Evolutionary conservation across 2,113 vertebrate genomes (phyloP), one percentile per base, ranked within the genome.

Genomic region (Coregonus clupeaformis): DNA sequence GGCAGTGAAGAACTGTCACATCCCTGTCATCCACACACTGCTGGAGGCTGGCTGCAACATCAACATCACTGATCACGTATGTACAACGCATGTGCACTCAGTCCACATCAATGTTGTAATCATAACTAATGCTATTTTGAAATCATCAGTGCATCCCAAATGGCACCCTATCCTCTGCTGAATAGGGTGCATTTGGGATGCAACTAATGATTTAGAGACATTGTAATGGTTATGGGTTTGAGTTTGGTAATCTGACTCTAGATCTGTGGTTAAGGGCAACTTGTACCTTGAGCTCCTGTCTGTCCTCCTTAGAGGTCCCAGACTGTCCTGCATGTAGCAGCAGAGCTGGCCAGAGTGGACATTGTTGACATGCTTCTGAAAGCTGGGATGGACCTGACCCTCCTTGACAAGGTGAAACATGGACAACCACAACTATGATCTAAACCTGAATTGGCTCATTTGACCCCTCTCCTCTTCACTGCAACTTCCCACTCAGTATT

Each of bases 351-450:
- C 67, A 94, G 93, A 27, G 90, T 93, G 77, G 96, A 98, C 5
- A 74, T 97, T 9, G 94, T 94, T 73, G 96, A 97, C 75, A 90
- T 91, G 69, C 91, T 98, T 70, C 90, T 96, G 72, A 95, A 94
- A 91, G 85, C 93, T 2, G 90, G 90, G n/a, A 88, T 93, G 9
- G 87, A 95, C 84, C 86, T 97, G 67, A 93, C 89, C 55, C 69
- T 91, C 0, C 2, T 30, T 18, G 94, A 97, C 70, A 94, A 93
- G 94, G 95, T 95, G 89, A 77, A n/a, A 1, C 1, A 63, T n/a
- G 55, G 4, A 57, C 65, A 30, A 14, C 30, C 25, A 57, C 27
- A n/a, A 36, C 18, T 29, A 7, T 49, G 59, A 22, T 25, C 22
- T 62, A 25, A 62, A 6, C 22, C 47, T 49, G 14, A 49, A 14